Evolutionary conservation across 2,888 invertebrate genomes (phyloP).

Genomic region (Kuschelorhynchus macadamiae): DNA sequence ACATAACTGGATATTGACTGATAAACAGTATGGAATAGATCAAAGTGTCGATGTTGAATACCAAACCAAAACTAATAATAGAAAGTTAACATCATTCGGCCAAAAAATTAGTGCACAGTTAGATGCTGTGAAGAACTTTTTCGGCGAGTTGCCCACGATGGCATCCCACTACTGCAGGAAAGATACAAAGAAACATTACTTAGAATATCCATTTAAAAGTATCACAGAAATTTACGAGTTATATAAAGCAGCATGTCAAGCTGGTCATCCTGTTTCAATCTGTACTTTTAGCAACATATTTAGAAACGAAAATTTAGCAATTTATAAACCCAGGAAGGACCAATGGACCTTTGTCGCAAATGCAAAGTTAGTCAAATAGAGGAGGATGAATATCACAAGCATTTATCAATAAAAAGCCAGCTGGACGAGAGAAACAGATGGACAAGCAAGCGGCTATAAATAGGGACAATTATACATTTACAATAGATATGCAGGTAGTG

Average conservation of each 20-base stretch:
- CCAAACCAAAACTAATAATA: not conserved
- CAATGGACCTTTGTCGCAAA: not conserved
- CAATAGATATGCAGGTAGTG: not conserved
- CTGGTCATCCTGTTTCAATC: not conserved
- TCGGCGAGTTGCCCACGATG: not conserved
- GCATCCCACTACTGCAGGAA: not conserved
- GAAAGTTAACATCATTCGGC: not conserved
- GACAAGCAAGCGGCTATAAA: not conserved
- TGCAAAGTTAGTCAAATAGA: not conserved
- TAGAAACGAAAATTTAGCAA: not conserved
- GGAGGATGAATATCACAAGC: constrained; percentile 2
- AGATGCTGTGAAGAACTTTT: not conserved
- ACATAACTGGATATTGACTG: not conserved
- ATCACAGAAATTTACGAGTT: not conserved
- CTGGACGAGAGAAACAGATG: not conserved
- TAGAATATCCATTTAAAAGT: not conserved
- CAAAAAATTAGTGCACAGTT: not conserved
- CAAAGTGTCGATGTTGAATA: not conserved
- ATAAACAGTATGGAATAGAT: not conserved
- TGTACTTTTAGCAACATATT: not conserved
- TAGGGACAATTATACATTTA: not conserved
- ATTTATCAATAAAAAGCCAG: not conserved
- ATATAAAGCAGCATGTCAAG: not conserved
- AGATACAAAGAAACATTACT: not conserved
- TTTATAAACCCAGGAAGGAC: not conserved